These are phyloP conservation scores for Limnephilus marmoratus DNA, from an alignment of 2,888 invertebrate species.

Conservation along the genomic window DNA sequence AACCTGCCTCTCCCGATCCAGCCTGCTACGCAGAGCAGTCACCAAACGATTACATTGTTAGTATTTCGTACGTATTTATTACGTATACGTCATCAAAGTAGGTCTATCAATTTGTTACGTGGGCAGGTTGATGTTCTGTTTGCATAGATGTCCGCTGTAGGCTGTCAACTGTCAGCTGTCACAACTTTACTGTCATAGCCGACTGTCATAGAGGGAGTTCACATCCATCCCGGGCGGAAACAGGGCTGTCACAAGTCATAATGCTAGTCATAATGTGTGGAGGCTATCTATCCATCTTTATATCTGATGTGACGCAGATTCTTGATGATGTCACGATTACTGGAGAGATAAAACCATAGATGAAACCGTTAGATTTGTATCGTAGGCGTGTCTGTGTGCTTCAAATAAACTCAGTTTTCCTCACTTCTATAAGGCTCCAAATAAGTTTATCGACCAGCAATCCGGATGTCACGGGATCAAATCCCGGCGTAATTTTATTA, in stretches of 20 bases:
- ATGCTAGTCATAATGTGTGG: neutral
- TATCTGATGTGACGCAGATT: neutral
- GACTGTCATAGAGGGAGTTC: neutral
- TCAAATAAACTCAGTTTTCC: too few species aligned
- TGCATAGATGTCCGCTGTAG: neutral
- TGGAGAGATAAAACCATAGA: too few species aligned
- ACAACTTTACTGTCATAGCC: neutral
- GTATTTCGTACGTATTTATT: neutral
- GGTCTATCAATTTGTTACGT: neutral
- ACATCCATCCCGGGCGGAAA: neutral
- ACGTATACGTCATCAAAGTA: neutral
- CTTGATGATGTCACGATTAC: too few species aligned
- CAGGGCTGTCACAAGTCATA: neutral
- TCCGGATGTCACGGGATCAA: too few species aligned
- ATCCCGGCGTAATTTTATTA: too few species aligned
- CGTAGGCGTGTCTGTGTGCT: too few species aligned
- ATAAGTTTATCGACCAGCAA: too few species aligned
- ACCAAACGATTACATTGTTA: neutral
- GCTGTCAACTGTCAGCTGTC: constrained; percentile 3
- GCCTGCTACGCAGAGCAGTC: too few species aligned
- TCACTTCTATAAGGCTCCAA: too few species aligned
- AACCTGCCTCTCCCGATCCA: too few species aligned
- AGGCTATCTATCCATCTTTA: neutral
- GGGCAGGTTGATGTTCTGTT: neutral
- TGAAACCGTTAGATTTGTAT: too few species aligned